Conservation (phyloP, 2,113 vertebrate species). For the Piprites chloris region DNA sequence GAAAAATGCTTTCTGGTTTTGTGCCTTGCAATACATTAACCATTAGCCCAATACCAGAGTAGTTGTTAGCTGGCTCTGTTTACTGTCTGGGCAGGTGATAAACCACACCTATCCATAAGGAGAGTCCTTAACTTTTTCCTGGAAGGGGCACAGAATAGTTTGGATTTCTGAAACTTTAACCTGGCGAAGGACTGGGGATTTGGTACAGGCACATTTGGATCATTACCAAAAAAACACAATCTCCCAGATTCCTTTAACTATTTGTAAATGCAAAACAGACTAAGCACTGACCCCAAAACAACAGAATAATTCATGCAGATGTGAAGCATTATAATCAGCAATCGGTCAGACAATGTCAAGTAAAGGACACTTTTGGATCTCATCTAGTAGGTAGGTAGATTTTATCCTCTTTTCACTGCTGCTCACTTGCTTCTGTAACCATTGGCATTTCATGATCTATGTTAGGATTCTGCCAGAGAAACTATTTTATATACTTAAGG, state of each 20-base stretch:
- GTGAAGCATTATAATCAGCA: background rate
- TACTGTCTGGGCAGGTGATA: conserved; percentile 5
- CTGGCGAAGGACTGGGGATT: background rate
- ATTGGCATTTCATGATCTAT: background rate
- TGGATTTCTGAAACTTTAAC: background rate
- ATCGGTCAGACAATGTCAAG: rapidly evolving
- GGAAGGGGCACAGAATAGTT: background rate
- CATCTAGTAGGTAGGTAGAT: background rate
- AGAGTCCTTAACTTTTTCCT: background rate
- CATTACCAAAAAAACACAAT: rapidly evolving
- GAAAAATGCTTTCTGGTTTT: background rate
- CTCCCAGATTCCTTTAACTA: background rate
- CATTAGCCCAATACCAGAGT: background rate
- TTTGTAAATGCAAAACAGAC: background rate
- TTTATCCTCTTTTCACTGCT: background rate
- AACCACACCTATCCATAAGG: background rate
- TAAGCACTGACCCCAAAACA: background rate
- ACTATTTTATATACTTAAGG: background rate
- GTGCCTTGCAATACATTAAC: background rate
- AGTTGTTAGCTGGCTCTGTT: background rate
- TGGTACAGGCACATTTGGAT: background rate
- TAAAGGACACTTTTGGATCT: background rate
- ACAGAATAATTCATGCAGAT: background rate
- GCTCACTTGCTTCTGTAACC: background rate
- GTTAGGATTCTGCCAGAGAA: background rate